Evolutionary conservation across 2,888 invertebrate species (phyloP), one percentile per base, ranked within the genome.

Genomic region (Scaptomyza cyrtandrae): DNA sequence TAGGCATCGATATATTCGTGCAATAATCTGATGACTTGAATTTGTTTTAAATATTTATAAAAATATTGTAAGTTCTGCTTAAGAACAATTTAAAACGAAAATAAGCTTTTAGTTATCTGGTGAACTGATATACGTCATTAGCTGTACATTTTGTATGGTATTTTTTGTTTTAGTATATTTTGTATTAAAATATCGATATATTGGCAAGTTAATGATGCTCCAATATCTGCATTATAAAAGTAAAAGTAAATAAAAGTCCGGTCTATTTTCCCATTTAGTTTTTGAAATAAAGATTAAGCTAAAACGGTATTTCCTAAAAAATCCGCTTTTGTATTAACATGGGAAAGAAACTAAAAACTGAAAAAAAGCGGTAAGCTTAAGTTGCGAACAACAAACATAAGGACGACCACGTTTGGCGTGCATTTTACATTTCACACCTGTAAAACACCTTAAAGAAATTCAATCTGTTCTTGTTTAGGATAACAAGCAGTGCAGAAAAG

Each of bases 401-500:
- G 2, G 3, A 50, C n/a, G 10, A n/a, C 3, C 6, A 1, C 3
- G 7, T 4, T 16, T 16, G n/a, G 6, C 10, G 19, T 10, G 13
- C 3, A n/a, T 19, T 50, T n/a, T 31, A 35, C 5, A 19, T 10
- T 14, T 13, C 35, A 50, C 16, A 39, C 5, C 9, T 5, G 4
- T 4, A 10, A 14, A 16, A 16, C 14, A 35, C 13, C 6, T n/a
- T 33, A 19, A 33, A 29, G 33, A 6, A 13, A 27, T 3, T 33
- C n/a, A 31, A 44, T 4, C 1, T 35, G 9, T 27, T 9, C 10
- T 41, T 5, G 4, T 16, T 16, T 10, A 71, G 66, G 59, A 44
- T 35, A 3, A 24, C 27, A 3, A 39, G 19, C 6, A 52, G 4
- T 1, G 14, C 3, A 9, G 33, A 48, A 3, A 33, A 50, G 4